Base-by-base conservation (phyloP, 2,113 vertebrate species). In the Pituophis catenifer region DNA sequence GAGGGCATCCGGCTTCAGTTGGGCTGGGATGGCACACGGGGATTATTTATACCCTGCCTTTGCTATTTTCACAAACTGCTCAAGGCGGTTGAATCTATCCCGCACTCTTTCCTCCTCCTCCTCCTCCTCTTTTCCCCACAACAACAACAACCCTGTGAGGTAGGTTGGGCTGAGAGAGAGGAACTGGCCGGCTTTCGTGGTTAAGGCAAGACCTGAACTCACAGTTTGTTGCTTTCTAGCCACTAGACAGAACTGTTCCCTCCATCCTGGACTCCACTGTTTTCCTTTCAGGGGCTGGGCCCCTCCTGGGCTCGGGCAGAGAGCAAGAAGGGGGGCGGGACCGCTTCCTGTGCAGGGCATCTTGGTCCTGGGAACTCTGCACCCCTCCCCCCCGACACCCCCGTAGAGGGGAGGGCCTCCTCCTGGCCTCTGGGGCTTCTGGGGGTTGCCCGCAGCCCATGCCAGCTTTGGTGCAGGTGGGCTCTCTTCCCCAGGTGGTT, bases 401-500 rank as follows among this genome's bases (percentile, higher is more conserved):
- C 58, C 0, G 0, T 2, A 9, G 33, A 10, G 1, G 89, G 33
- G 5, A 17, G 21, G 54, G 57, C 8, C 7, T 3, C 62, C 12
- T 1, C 12, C 23, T 3, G 3, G 29, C 1, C 17, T 15, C 65
- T 9, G 2, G 0, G 26, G 6, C 33, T 13, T 70, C 26, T 13
- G 13, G 13, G n/a, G 15, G 17, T 1, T 19, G 17, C 38, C 2
- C 38, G 38, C 1, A 44, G 38, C 38, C 38, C 38, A 1, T 53
- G 19, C 33, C 44, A 1, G 48, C 11, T 23, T n/a, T 44, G 29
- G 3, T 10, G 24, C 7, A 0, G 1, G 3, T 4, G 3, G 48
- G 19, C 3, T 4, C 3, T 2, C 53, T 26, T 26, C 59, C 65
- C 55, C 11, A 99, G 99, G 96, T 99, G 99, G 99, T 99, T 99